A percentile compares a stretch with the other conserved stretches of the same genome.
Conservation (phyloP, 2,113 vertebrate species). For the Rousettus leschenaultii region DNA sequence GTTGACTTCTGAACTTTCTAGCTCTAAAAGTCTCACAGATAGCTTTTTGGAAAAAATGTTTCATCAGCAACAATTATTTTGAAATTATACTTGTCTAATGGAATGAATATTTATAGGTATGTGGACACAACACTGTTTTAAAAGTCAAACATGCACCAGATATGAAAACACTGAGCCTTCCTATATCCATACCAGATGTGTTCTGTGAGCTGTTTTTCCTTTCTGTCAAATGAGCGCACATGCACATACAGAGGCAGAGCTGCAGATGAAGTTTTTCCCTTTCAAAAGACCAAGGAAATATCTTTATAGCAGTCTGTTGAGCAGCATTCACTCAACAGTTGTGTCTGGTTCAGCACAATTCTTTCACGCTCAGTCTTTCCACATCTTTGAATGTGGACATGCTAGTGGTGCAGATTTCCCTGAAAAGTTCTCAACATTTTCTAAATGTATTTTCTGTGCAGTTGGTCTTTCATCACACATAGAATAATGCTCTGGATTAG, state of each 20-base stretch:
- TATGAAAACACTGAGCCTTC: background rate
- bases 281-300: background rate
- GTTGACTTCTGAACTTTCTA: background rate
- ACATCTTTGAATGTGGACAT: background rate
- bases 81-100: background rate
- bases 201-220: background rate
- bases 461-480: background rate
- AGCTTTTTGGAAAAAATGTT: background rate
- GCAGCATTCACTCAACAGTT: background rate
- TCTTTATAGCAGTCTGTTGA: background rate
- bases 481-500: background rate
- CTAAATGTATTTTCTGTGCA: background rate
- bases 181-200: background rate
- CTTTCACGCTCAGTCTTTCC: background rate
- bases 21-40: background rate
- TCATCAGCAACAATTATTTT: background rate
- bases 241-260: background rate
- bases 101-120: no score
- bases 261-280: background rate
- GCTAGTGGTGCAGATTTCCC: background rate
- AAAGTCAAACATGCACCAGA: background rate
- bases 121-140: background rate
- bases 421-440: background rate
- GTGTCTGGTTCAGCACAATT: fast-evolving
- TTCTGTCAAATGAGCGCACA: background rate